Evolutionary conservation across 2,797 vertebrate genomes (phyloP).

Genomic region (Spinibarbus caldwelli): DNA sequence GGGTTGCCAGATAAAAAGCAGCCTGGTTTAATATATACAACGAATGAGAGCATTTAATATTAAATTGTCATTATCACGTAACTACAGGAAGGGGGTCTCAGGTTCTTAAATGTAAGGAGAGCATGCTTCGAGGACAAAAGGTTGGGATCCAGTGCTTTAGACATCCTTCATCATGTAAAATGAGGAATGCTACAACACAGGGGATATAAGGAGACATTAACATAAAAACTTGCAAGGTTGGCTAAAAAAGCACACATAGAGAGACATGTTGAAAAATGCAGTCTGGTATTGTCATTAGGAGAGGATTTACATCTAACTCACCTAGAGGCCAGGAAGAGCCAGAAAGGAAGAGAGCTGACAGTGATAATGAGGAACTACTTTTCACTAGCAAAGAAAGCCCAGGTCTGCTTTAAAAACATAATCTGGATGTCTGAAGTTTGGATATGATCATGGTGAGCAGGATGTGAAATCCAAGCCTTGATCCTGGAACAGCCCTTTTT

Average conservation of each 20-base stretch:
- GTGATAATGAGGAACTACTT: constrained; percentile 4
- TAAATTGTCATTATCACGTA: not conserved
- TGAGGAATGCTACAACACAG: not conserved
- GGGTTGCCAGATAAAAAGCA: not conserved
- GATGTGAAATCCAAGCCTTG: not conserved
- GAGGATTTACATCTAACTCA: not conserved
- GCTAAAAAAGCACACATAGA: not conserved
- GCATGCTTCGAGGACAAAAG: not conserved
- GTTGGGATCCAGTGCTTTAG: not conserved
- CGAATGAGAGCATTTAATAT: not conserved
- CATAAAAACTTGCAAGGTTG: not conserved
- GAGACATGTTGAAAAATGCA: not conserved
- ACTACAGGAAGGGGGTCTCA: not conserved
- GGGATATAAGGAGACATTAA: not conserved
- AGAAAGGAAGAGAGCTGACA: constrained; percentile 8
- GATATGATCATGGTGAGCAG: constrained; percentile 7
- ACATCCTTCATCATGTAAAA: not conserved
- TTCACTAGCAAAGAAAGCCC: not conserved
- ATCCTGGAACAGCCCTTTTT: constrained; percentile 1
- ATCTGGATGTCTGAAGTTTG: not conserved
- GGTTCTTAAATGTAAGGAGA: not conserved
- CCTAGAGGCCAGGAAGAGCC: not conserved
- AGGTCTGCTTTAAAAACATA: constrained; percentile 13
- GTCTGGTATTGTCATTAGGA: constrained; percentile 22
- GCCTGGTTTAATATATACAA: no score